phyloP scores from a whole-genome alignment of 1,140 invertebrate species.

The Caenorhabditis inopinata region DNA sequence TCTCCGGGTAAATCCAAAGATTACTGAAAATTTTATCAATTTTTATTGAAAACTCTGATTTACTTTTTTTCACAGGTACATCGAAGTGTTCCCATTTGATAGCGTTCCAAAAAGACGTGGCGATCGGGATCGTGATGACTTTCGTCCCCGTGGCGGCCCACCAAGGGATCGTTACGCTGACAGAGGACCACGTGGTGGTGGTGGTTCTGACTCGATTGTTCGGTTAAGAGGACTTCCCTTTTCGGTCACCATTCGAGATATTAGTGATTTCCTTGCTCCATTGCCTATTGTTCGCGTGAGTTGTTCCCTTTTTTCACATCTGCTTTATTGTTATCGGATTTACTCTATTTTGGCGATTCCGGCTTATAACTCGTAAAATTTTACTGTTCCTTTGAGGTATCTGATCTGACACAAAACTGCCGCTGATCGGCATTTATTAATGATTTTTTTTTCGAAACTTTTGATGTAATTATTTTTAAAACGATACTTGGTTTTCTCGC shows the following conservation, averaged over 20 bases:
- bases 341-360: no score
- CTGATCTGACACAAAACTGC: no score
- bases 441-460: no score
- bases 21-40: not conserved
- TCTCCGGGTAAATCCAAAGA: not conserved
- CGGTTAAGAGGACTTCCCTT: conserved; percentile 49
- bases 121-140: not conserved
- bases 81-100: conserved; percentile 36
- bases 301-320: no score
- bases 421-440: no score
- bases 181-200: not conserved
- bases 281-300: conserved; percentile 38
- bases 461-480: no score
- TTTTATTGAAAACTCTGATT: not conserved
- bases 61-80: conserved; percentile 2
- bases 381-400: no score
- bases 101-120: conserved; percentile 32
- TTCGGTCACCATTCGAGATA: conserved; percentile 35
- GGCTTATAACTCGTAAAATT: no score
- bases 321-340: no score
- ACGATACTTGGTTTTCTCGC: no score
- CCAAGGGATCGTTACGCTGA: conserved; percentile 1
- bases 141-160: not conserved
- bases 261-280: conserved; percentile 37
- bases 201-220: conserved; percentile 4